These are phyloP conservation scores for Drosophila arawakana DNA, from an alignment of 1,140 invertebrate species.

Conservation along the genomic window DNA sequence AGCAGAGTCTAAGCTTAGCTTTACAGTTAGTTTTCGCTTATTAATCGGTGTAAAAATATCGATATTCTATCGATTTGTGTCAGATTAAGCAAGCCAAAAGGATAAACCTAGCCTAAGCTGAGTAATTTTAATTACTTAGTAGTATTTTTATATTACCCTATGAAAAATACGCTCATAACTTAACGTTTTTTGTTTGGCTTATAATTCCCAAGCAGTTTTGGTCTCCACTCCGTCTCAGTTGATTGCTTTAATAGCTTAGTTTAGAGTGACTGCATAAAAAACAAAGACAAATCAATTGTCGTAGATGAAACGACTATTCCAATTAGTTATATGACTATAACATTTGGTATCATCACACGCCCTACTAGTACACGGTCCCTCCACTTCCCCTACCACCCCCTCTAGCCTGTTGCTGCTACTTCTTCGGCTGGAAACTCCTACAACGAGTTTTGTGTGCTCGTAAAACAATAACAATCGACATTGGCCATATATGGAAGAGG, in stretches of 20 bases:
- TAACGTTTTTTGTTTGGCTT: not conserved
- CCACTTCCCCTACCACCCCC: constrained; percentile 1
- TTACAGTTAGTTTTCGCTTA: too few relatives aligned
- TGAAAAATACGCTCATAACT: too few relatives aligned
- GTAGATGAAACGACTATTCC: constrained; percentile 25
- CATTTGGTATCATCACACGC: constrained; percentile 21
- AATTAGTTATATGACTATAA: constrained; percentile 25
- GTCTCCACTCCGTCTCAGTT: constrained; percentile 4
- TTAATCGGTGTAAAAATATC: too few relatives aligned
- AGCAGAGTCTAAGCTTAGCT: too few relatives aligned
- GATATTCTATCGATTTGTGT: too few relatives aligned
- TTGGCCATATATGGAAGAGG: constrained; percentile 42
- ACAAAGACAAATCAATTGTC: constrained; percentile 44
- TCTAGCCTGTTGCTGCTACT: not conserved
- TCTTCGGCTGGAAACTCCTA: not conserved
- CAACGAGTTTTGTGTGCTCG: constrained; percentile 28
- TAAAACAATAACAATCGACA: constrained; percentile 55
- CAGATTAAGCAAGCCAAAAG: too few relatives aligned
- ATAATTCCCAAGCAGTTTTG: constrained; percentile 14
- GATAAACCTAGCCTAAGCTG: too few relatives aligned
- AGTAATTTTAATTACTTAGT: too few relatives aligned
- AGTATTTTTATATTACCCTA: too few relatives aligned
- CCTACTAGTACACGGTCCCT: not conserved
- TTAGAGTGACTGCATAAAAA: constrained; percentile 20
- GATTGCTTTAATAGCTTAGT: constrained; percentile 36